phyloP scores from a whole-genome alignment of 2,888 invertebrate species.

The Odontothrips loti region DNA sequence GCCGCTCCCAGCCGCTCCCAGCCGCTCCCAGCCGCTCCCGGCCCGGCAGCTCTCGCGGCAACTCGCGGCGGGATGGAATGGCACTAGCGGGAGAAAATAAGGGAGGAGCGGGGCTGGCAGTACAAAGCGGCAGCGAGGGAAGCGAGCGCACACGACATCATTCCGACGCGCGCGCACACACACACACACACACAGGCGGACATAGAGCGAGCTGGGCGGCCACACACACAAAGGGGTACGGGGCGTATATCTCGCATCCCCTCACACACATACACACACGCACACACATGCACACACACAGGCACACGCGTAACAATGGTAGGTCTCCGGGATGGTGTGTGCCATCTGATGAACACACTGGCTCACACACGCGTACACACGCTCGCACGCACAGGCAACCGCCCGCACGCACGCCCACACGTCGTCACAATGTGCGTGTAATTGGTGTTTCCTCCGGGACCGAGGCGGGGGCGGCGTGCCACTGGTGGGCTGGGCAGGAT shows the following conservation, averaged over 20 bases:
- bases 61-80: too few species aligned
- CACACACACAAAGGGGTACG: neutral
- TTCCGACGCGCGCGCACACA: neutral
- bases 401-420: neutral
- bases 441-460: constrained; percentile 8
- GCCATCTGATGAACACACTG: constrained; percentile 17
- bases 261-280: neutral
- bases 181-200: neutral
- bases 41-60: too few species aligned
- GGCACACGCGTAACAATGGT: neutral
- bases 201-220: neutral
- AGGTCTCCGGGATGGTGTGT: neutral
- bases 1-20: too few species aligned
- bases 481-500: too few species aligned
- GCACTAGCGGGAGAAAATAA: too few species aligned
- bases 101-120: too few species aligned
- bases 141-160: too few species aligned
- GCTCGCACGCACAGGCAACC: neutral
- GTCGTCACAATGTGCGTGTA: constrained; percentile 8
- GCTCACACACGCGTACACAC: neutral
- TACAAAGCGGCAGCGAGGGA: too few species aligned
- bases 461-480: neutral
- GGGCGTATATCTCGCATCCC: too few species aligned
- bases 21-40: too few species aligned
- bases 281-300: neutral